Base-by-base conservation (phyloP, 2,797 vertebrate genomes). In the Danio albolineatus region DNA sequence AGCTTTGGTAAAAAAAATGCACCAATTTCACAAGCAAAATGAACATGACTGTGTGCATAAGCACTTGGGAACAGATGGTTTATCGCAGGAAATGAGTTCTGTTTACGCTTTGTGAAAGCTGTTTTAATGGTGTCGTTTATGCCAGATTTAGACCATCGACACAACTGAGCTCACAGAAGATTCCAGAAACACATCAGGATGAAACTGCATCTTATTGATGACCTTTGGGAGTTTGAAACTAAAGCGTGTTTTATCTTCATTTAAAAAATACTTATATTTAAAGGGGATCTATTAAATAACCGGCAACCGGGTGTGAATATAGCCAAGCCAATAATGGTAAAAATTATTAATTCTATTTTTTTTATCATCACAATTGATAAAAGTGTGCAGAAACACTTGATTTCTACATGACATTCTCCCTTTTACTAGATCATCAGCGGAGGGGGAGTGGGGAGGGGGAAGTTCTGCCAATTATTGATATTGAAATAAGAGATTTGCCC, bases 81-180 rank as follows among this genome's bases (percentile, higher is more conserved):
- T 75, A 66, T 80, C 60, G 82, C 71, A 64, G 59, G 72, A 84
- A 84, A 81, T 67, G 8, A 51, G 72, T 61, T 67, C 43, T 73
- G 70, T 44, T 70, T 78, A 73, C 67, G 72, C 75, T 75, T 60
- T 64, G 69, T 71, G 79, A 74, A 49, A 80, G 71, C 77, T 41
- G 73, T 62, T 87, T 83, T 86, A 84, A 84, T 85, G 39, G 59
- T 76, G 73, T 49, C 62, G 46, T 74, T 62, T 79, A 78, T 82
- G 77, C 66, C 75, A 80, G 46, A 66, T 79, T 72, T 21, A 73
- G 21, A 70, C 81, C 66, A 82, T 62, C 9, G 43, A 62, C 38
- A 77, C 13, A 10, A 19, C 54, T 49, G 36, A 36, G 54, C 51
- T 41, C 16, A n/a, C 61, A 78, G 71, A 79, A 19, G 12, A 53